Evolutionary conservation across 2,113 vertebrate species (phyloP), one percentile per base, ranked within the genome.

Genomic region (Albula goreensis): DNA sequence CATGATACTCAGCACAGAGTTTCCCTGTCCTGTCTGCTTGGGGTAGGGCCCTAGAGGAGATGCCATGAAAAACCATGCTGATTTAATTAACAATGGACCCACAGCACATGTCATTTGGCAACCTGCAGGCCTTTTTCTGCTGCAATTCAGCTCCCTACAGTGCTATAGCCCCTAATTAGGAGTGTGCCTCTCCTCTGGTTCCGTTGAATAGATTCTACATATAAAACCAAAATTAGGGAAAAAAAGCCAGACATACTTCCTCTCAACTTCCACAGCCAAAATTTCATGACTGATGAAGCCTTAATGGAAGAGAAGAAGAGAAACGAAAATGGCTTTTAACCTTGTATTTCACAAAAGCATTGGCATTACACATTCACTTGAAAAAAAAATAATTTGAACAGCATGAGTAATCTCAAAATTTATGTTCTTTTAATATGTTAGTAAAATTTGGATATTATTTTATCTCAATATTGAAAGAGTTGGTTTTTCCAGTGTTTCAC

Each of bases 41-140:
- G 25, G 31, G 41, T 13, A 85, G 53, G 41, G 9, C 31, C 77
- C 22, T 13, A n/a, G 19, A 31, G 84, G 78, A 53, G 49, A 51
- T 3, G 49, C 52, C 77, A 12, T 49, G 77, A 52, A 60, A 41
- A 80, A 51, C 78, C 12, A 74, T 50, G 48, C 78, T 85, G 31
- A 85, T 80, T 74, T n/a, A 80, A 85, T 80, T 85, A 78, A 85
- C 41, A 66, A 17, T 50, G 77, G 17, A 5, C 50, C 51, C 25
- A 78, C 50, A 7, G 12, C 70, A 25, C 25, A 4, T 57, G 52
- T 78, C 83, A 85, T 78, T 25, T 57, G 84, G 31, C 78, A 74
- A 80, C 77, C 84, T 78, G 77, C 52, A 85, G 84, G 78, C 52
- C 56, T 19, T 80, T 80, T 80, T 41, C 77, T 25, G 56, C 48